Evolutionary conservation across 2,113 vertebrate genomes (phyloP).

Genomic region (Centropus unirufus): DNA sequence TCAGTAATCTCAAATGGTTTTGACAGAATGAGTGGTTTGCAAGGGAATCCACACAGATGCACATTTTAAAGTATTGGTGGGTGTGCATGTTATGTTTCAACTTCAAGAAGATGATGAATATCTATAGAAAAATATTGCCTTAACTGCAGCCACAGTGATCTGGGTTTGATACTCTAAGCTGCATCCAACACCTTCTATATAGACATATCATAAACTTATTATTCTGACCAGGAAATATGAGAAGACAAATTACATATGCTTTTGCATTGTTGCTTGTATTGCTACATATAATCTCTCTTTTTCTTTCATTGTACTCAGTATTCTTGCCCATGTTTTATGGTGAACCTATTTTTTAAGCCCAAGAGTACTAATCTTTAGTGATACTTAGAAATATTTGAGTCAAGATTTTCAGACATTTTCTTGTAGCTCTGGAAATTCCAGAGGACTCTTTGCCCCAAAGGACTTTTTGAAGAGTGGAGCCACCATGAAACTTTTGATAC

Average conservation of each 20-base stretch:
- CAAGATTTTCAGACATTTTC: background rate
- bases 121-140: background rate
- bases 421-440: background rate
- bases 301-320: background rate
- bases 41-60: background rate
- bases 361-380: background rate
- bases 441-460: fast-evolving
- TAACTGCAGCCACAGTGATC: background rate
- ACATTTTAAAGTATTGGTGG: too few relatives aligned
- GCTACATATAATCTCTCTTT: background rate
- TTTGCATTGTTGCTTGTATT: background rate
- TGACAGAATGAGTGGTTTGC: background rate
- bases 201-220: background rate
- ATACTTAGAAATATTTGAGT: background rate
- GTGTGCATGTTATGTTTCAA: background rate
- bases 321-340: background rate
- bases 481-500: background rate
- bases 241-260: background rate
- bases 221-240: background rate
- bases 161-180: background rate
- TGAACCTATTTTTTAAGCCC: background rate
- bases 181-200: background rate
- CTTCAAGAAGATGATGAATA: background rate
- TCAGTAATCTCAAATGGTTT: background rate
- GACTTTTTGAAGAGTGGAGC: background rate